phyloP scores from a whole-genome alignment of 2,888 invertebrate species.

The Epinotia nisella region DNA sequence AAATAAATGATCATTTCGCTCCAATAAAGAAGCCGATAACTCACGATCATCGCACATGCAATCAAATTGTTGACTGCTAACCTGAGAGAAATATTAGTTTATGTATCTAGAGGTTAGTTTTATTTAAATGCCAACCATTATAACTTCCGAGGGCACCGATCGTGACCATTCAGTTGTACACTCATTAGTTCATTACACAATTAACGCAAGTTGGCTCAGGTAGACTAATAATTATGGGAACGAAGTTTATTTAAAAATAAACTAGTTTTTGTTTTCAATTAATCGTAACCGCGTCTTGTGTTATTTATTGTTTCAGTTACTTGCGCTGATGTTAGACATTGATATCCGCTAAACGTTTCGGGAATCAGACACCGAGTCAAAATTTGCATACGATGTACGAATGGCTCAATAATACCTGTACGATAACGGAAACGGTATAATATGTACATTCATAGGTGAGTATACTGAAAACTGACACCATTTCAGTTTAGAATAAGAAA shows the following conservation, averaged over 20 bases:
- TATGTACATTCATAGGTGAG: background rate
- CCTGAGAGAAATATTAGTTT: conserved; percentile 7
- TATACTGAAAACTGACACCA: background rate
- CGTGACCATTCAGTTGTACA: conserved; percentile 5
- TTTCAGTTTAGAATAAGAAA: conserved; percentile 31
- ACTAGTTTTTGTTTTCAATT: too few relatives aligned
- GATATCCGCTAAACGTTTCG: too few relatives aligned
- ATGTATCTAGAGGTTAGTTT: background rate
- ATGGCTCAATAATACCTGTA: background rate
- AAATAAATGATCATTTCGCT: conserved; percentile 26
- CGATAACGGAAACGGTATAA: background rate
- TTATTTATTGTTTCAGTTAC: too few relatives aligned
- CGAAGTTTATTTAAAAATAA: background rate
- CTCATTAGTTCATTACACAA: background rate
- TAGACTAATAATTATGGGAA: background rate
- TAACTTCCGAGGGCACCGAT: background rate
- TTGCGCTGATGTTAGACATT: too few relatives aligned
- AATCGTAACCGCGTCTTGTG: too few relatives aligned
- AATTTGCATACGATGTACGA: background rate
- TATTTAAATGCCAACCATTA: conserved; percentile 18
- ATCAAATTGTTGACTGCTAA: conserved; percentile 21
- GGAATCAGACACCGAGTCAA: background rate
- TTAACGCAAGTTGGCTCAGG: background rate
- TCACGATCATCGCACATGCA: conserved; percentile 9
- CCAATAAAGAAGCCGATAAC: conserved; percentile 31